Conservation (phyloP, 2,888 invertebrate species). For the Phalera bucephala region DNA sequence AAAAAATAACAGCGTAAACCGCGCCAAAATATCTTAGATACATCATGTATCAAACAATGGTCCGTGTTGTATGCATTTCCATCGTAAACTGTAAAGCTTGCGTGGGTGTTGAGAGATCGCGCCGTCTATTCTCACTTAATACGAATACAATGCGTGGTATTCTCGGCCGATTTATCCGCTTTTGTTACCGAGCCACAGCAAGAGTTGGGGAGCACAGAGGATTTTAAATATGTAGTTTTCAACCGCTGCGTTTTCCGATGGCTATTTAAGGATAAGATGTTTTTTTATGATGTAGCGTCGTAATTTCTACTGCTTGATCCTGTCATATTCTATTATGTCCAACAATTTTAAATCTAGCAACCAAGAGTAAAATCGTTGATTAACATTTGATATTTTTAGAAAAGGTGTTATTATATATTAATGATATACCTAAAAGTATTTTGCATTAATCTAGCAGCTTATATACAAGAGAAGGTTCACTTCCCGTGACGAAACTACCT, state of each 20-base stretch:
- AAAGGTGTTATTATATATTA: neutral
- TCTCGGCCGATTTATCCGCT: conserved; percentile 57
- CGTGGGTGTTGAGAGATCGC: conserved; percentile 43
- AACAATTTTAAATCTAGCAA: neutral
- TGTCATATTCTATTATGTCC: too few relatives aligned
- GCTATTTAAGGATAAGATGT: neutral
- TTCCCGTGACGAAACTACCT: too few relatives aligned
- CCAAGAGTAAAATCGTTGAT: neutral
- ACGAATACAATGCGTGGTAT: conserved; percentile 60
- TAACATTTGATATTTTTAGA: neutral
- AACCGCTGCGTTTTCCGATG: neutral
- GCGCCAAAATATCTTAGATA: too few relatives aligned
- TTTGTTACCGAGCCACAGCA: conserved; percentile 39
- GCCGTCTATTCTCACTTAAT: conserved; percentile 63
- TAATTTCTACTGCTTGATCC: too few relatives aligned
- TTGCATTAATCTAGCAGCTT: neutral
- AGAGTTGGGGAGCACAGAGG: too few relatives aligned
- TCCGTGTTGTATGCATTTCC: neutral
- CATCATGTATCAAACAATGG: too few relatives aligned
- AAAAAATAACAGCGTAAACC: too few relatives aligned
- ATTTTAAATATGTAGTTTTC: neutral
- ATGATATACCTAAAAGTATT: neutral
- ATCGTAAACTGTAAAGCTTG: conserved; percentile 27
- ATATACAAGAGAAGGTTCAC: too few relatives aligned
- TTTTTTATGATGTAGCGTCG: neutral